A percentile compares a stretch with the other conserved stretches of the same genome.
Conservation (phyloP, 2,797 vertebrate species). For the Atherinosoma microstoma region DNA sequence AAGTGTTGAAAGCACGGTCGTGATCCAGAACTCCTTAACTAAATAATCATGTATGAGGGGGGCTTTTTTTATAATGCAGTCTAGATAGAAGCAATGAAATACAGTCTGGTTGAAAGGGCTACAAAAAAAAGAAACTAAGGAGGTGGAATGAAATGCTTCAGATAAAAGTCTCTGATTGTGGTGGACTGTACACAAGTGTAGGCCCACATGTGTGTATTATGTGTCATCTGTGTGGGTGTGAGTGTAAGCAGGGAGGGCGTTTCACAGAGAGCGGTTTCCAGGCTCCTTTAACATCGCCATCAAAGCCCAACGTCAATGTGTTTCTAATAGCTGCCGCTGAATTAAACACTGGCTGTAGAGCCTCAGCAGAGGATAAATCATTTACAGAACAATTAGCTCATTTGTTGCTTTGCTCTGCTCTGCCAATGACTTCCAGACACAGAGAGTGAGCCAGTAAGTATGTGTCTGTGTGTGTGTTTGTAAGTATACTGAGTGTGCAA, state of each 20-base stretch:
- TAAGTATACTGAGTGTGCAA: constrained; percentile 26
- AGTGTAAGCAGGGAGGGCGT: constrained; percentile 66
- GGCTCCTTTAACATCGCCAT: constrained; percentile 79
- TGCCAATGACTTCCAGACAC: constrained; percentile 83
- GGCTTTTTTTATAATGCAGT: background rate
- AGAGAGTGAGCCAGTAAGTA: constrained; percentile 44
- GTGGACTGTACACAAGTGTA: constrained; percentile 2
- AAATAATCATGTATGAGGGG: constrained; percentile 66
- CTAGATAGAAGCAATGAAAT: constrained; percentile 53
- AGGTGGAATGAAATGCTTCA: constrained; percentile 52
- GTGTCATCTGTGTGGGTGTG: constrained; percentile 52
- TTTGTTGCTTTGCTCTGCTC: constrained; percentile 78
- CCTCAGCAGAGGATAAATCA: constrained; percentile 82
- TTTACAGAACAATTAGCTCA: constrained; percentile 86
- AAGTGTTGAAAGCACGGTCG: constrained; percentile 76
- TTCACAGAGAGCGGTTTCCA: constrained; percentile 77
- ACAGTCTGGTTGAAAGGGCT: constrained; percentile 49
- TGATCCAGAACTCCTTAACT: constrained; percentile 69
- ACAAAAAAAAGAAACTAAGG: constrained; percentile 24
- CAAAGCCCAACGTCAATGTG: constrained; percentile 81
- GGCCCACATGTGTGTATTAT: constrained; percentile 25
- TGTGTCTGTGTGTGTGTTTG: constrained; percentile 44
- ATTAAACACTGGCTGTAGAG: constrained; percentile 79
- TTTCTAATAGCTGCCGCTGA: constrained; percentile 82
- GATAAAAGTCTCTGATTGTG: constrained; percentile 61